A percentile compares a stretch with the other conserved stretches of the same genome.
phyloP scores from a whole-genome alignment of 2,888 invertebrate species.

The Itoplectis maculator region DNA sequence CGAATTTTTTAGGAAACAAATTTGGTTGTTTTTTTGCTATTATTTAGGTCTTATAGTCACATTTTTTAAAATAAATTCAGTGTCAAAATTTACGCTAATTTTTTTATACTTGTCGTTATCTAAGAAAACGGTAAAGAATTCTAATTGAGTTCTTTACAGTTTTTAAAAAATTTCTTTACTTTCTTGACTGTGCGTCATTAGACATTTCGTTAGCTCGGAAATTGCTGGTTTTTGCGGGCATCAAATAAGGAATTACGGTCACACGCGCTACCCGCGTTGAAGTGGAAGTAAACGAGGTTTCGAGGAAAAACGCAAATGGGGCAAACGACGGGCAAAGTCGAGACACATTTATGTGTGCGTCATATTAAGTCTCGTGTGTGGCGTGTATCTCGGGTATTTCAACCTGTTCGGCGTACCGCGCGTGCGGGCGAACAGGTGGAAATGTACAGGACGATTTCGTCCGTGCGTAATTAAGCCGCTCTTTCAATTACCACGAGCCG shows the following conservation, averaged over 20 bases:
- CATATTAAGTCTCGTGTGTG: too few relatives aligned
- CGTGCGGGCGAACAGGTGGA: background rate
- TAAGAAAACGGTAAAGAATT: too few relatives aligned
- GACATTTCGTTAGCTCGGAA: conserved; percentile 47
- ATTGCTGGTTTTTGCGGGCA: conserved; percentile 37
- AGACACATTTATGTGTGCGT: conserved; percentile 54
- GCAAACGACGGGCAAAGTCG: conserved; percentile 58
- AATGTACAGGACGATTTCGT: conserved; percentile 72
- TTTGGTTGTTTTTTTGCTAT: too few relatives aligned
- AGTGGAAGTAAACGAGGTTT: conserved; percentile 73
- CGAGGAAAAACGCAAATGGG: conserved; percentile 71
- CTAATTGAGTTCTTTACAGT: too few relatives aligned
- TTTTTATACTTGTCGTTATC: too few relatives aligned
- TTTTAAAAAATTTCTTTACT: too few relatives aligned
- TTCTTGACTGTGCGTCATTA: too few relatives aligned
- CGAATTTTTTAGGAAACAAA: too few relatives aligned
- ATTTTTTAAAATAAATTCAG: too few relatives aligned
- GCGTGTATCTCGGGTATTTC: conserved; percentile 29
- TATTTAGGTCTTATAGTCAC: too few relatives aligned
- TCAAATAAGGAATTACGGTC: conserved; percentile 48
- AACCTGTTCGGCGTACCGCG: background rate
- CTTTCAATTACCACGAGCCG: conserved; percentile 77
- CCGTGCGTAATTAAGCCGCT: conserved; percentile 78
- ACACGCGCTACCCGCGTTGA: conserved; percentile 3
- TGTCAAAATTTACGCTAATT: too few relatives aligned